phyloP scores from a whole-genome alignment of 2,113 vertebrate genomes.

The Poeciliopsis prolifica region DNA sequence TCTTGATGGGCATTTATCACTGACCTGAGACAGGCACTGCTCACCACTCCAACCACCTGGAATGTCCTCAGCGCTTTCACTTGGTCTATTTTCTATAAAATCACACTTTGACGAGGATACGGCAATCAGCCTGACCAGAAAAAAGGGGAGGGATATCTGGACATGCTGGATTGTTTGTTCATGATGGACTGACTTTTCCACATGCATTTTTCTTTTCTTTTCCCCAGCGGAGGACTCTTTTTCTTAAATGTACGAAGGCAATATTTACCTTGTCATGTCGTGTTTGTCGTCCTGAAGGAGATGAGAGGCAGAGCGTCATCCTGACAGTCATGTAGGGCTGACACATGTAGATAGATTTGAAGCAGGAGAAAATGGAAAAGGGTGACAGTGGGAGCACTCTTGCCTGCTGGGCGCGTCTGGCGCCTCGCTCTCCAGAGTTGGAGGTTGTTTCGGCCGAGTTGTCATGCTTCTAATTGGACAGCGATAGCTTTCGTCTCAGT shows the following conservation, averaged over 20 bases:
- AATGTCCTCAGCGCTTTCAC: conserved; percentile 32
- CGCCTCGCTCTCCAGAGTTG: conserved; percentile 39
- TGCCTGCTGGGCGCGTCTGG: conserved; percentile 62
- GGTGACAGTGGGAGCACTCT: conserved; percentile 44
- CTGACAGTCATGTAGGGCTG: conserved; percentile 40
- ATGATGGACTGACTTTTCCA: conserved; percentile 63
- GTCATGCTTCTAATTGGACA: conserved; percentile 10
- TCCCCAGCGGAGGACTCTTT: not conserved
- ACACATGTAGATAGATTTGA: conserved; percentile 18
- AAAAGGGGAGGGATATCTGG: conserved; percentile 60
- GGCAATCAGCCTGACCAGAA: conserved; percentile 26
- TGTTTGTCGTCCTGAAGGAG: conserved; percentile 12
- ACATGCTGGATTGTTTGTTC: conserved; percentile 19
- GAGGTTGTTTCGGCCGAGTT: conserved; percentile 21
- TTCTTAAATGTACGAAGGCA: not conserved
- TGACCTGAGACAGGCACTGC: conserved; percentile 59
- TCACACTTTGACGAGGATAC: conserved; percentile 49
- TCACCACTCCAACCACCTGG: conserved; percentile 58
- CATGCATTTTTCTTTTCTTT: not conserved
- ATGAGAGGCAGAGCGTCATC: conserved; percentile 11
- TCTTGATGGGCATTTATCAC: conserved; percentile 66
- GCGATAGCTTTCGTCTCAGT: conserved; percentile 8
- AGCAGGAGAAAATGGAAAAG: conserved; percentile 27
- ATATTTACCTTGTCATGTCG: conserved; percentile 8
- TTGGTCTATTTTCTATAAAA: conserved; percentile 25